Conservation (phyloP, 64 coral and sea anemone species). For the Catalaphyllia jardinei region DNA sequence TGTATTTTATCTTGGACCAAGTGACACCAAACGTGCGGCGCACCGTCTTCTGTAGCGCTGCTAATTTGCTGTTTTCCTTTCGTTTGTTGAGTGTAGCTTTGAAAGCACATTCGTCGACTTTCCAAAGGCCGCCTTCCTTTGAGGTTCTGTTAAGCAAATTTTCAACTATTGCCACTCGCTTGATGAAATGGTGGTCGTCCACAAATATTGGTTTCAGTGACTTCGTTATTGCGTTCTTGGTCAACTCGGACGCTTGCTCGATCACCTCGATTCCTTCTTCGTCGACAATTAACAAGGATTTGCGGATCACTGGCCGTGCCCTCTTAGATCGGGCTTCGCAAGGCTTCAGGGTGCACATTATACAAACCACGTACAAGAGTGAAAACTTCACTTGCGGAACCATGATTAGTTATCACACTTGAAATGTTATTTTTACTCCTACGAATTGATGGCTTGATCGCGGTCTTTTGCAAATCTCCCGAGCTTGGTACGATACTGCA, state of each 20-base stretch:
- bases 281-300: constrained; percentile 43
- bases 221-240: constrained; percentile 33
- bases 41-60: constrained; percentile 68
- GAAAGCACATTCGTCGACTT: constrained; percentile 80
- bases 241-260: constrained; percentile 26
- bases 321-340: constrained; percentile 23
- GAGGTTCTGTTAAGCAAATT: constrained; percentile 72
- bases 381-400: constrained; percentile 2
- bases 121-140: constrained; percentile 86
- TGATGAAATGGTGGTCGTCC: constrained; percentile 81
- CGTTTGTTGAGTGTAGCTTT: constrained; percentile 83
- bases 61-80: constrained; percentile 78
- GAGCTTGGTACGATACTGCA: not conserved
- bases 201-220: constrained; percentile 47
- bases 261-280: constrained; percentile 58
- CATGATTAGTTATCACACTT: constrained; percentile 3
- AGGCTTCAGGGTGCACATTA: not conserved
- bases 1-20: constrained; percentile 84
- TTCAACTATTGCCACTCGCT: constrained; percentile 93
- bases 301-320: constrained; percentile 37
- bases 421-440: not conserved
- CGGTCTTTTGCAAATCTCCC: not conserved
- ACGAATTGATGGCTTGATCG: not conserved
- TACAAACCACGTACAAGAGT: not conserved
- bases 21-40: constrained; percentile 89